A percentile compares a stretch with the other conserved stretches of the same genome.
These are phyloP conservation scores for Chymomyza procnemis DNA, from an alignment of 2,888 invertebrate genomes.

Conservation along the genomic window DNA sequence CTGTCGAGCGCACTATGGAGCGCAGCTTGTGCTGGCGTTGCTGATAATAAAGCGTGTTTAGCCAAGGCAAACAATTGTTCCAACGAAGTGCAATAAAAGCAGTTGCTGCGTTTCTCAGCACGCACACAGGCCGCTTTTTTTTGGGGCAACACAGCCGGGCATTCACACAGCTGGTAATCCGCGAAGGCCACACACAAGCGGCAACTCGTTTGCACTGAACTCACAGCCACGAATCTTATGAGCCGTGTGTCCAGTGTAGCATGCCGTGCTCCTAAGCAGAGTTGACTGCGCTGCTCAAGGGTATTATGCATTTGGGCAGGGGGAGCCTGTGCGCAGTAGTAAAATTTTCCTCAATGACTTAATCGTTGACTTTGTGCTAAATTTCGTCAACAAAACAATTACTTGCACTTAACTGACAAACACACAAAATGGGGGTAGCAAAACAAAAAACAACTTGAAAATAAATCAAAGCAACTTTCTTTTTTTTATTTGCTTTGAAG, in stretches of 20 bases:
- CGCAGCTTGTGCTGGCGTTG: not conserved
- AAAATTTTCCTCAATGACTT: conserved; percentile 5
- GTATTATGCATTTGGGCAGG: not conserved
- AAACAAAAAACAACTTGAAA: not conserved
- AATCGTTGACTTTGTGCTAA: conserved; percentile 5
- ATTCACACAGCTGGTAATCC: not conserved
- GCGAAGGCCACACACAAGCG: too few species aligned
- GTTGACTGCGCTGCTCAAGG: not conserved
- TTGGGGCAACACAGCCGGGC: not conserved
- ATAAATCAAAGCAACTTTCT: not conserved
- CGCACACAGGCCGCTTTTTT: not conserved
- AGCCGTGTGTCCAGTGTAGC: not conserved
- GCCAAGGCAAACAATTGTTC: not conserved
- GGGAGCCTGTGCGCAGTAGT: not conserved
- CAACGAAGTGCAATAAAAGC: conserved; percentile 48
- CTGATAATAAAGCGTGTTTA: not conserved
- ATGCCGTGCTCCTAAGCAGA: too few species aligned
- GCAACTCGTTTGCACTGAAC: too few species aligned
- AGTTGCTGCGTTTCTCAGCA: conserved; percentile 46
- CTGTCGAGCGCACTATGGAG: not conserved
- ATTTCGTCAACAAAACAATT: not conserved
- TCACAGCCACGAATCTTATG: not conserved
- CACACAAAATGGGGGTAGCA: too few species aligned
- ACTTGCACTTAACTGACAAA: not conserved
- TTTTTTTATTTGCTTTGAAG: not conserved